Percentiles rank a stretch among this genome's conserved stretches.
Evolutionary conservation across 2,113 vertebrate genomes (phyloP).

Genomic region (Irena cyanogastra): DNA sequence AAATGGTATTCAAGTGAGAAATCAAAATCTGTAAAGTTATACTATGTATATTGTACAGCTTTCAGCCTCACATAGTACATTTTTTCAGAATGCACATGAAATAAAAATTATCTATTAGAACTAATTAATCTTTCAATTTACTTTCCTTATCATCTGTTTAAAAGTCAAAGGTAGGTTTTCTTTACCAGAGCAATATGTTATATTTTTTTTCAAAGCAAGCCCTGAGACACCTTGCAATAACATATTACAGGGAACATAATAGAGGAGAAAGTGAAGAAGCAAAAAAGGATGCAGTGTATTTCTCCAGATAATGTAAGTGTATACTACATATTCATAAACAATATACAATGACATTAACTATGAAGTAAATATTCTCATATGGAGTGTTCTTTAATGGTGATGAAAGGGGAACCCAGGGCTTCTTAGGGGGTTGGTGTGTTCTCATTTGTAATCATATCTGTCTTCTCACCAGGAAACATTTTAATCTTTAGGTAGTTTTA

Average conservation of each 20-base stretch:
- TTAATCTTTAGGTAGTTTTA: conserved; percentile 6
- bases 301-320: conserved; percentile 11
- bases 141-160: background rate
- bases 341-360: background rate
- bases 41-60: background rate
- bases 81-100: background rate
- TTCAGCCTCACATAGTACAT: background rate
- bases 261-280: background rate
- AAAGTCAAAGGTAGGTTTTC: background rate
- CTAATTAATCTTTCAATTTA: conserved; percentile 12
- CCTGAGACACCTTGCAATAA: background rate
- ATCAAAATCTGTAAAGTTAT: background rate
- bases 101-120: conserved; percentile 6
- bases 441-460: conserved; percentile 39
- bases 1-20: background rate
- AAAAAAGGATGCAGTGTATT: background rate
- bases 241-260: background rate
- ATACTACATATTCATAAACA: conserved; percentile 3
- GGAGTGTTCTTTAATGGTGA: background rate
- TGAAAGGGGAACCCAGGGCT: background rate
- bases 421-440: background rate
- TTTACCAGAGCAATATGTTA: background rate
- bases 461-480: background rate
- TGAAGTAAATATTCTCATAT: background rate
- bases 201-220: background rate